Percentiles rank a stretch among this genome's conserved stretches.
Conservation (phyloP, 2,797 vertebrate species). For the Rachycentron canadum region DNA sequence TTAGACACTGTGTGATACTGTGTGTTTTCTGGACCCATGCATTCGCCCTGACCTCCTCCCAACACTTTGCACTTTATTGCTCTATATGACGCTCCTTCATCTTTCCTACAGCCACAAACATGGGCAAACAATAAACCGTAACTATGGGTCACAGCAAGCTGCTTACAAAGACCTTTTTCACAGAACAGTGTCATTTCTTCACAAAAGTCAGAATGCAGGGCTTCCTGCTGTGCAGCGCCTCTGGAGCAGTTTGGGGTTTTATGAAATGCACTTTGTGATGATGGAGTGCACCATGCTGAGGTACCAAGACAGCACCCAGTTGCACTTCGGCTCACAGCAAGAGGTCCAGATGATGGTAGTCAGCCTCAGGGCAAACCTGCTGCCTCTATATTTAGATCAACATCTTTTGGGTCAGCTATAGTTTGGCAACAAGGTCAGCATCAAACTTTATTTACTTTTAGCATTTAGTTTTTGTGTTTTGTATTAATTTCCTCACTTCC, state of each 20-base stretch:
- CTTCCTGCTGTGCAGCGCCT: conserved; percentile 24
- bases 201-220: conserved; percentile 11
- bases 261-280: conserved; percentile 12
- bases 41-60: not conserved
- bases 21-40: not conserved
- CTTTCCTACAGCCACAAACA: not conserved
- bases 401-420: conserved; percentile 16
- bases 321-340: conserved; percentile 16
- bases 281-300: not conserved
- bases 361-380: conserved; percentile 27
- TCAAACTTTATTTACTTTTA: not conserved
- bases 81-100: not conserved
- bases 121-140: not conserved
- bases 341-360: conserved; percentile 14
- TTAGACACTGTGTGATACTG: not conserved
- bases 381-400: conserved; percentile 30
- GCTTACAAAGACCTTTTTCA: not conserved
- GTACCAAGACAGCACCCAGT: not conserved
- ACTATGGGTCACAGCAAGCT: not conserved
- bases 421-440: conserved; percentile 26
- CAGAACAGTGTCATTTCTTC: not conserved
- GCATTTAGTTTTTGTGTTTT: not conserved
- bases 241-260: not conserved
- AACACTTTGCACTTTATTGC: no score
- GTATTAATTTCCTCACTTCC: not conserved